Evolutionary conservation across 2,797 vertebrate species (phyloP).

Genomic region (Lateolabrax maculatus): DNA sequence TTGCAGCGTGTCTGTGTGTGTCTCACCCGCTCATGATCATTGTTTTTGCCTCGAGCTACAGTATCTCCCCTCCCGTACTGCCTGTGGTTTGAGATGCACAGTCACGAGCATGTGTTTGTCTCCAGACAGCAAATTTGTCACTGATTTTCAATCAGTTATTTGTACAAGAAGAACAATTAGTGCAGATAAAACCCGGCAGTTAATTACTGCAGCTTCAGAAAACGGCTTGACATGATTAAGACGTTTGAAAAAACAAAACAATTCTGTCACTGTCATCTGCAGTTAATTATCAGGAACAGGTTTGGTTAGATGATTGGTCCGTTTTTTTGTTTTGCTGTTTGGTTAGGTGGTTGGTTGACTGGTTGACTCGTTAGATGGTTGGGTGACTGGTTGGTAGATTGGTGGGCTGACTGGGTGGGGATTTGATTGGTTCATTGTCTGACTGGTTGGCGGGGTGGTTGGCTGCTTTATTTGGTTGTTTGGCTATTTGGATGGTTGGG

Average conservation of each 20-base stretch:
- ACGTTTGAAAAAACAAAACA: slow-evolving; percentile 37
- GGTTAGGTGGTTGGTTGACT: neutral
- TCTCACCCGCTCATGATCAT: slow-evolving; percentile 9
- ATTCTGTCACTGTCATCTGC: slow-evolving; percentile 40
- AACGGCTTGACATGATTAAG: slow-evolving; percentile 38
- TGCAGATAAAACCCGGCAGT: slow-evolving; percentile 39
- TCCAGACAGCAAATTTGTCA: slow-evolving; percentile 51
- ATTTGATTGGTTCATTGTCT: neutral
- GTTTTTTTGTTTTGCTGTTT: neutral
- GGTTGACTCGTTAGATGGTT: neutral
- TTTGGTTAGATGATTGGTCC: slow-evolving; percentile 23
- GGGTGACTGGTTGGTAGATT: neutral
- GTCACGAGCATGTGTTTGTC: slow-evolving; percentile 36
- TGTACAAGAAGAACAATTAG: slow-evolving; percentile 60
- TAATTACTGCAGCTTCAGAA: slow-evolving; percentile 53
- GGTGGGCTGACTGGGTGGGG: neutral
- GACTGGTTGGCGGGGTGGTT: fast-evolving
- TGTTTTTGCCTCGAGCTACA: slow-evolving; percentile 25
- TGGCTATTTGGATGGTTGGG: neutral
- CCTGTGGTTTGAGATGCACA: slow-evolving; percentile 37
- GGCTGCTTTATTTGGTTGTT: neutral
- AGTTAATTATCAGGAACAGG: slow-evolving; percentile 11
- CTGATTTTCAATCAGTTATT: slow-evolving; percentile 66
- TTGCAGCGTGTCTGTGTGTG: slow-evolving; percentile 16
- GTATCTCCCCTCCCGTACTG: slow-evolving; percentile 6